phyloP scores from a whole-genome alignment of 2,888 invertebrate genomes.

The Tortrix viridana region DNA sequence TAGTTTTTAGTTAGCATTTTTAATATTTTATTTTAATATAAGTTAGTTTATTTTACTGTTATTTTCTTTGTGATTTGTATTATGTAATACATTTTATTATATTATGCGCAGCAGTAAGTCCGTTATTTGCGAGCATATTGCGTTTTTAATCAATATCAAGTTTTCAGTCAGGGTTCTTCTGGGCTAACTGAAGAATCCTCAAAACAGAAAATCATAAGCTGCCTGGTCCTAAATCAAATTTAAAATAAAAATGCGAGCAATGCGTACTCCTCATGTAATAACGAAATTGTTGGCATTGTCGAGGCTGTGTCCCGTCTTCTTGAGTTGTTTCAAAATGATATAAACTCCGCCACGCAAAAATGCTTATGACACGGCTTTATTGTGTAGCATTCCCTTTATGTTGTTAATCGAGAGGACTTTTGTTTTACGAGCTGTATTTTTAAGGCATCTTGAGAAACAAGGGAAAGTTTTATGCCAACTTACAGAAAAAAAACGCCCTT shows the following conservation, averaged over 20 bases:
- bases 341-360: slow-evolving; percentile 34
- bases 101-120: too few relatives aligned
- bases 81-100: too few relatives aligned
- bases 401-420: slow-evolving; percentile 35
- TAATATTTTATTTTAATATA: too few relatives aligned
- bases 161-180: too few relatives aligned
- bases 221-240: too few relatives aligned
- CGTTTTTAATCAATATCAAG: too few relatives aligned
- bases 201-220: too few relatives aligned
- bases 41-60: too few relatives aligned
- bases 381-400: slow-evolving; percentile 29
- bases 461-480: slow-evolving; percentile 18
- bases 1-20: too few relatives aligned
- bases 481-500: background rate
- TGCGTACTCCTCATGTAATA: slow-evolving; percentile 7
- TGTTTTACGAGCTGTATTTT: slow-evolving; percentile 25
- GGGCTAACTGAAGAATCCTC: too few relatives aligned
- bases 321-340: slow-evolving; percentile 30
- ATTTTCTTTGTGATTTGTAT: too few relatives aligned
- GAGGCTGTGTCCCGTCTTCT: slow-evolving; percentile 13
- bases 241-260: background rate
- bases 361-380: slow-evolving; percentile 33
- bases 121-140: too few relatives aligned
- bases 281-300: slow-evolving; percentile 25
- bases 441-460: slow-evolving; percentile 32